A percentile compares a stretch with the other conserved stretches of the same genome.
Evolutionary conservation across 2,797 vertebrate species (phyloP).

Genomic region (Falco berigora): DNA sequence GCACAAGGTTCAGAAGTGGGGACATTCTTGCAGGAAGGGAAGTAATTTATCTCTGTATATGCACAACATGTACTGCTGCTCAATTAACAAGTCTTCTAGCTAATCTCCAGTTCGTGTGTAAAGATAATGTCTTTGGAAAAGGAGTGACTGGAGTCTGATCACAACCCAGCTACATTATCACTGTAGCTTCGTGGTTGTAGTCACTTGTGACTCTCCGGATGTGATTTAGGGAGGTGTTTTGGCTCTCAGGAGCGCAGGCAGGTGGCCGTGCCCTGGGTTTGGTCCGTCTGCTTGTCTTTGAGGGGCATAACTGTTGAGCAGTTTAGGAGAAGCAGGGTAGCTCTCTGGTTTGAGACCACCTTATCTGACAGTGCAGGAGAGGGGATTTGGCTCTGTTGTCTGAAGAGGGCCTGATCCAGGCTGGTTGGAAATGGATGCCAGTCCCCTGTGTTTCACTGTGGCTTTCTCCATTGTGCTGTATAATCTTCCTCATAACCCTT

Average conservation of each 20-base stretch:
- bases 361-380: not conserved
- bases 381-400: not conserved
- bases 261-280: not conserved
- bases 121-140: not conserved
- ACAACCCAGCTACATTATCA: rapidly evolving
- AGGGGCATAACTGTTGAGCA: rapidly evolving
- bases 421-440: not conserved
- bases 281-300: not conserved
- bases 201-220: not conserved
- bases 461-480: not conserved
- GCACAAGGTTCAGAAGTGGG: not conserved
- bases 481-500: not conserved
- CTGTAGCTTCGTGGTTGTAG: rapidly evolving
- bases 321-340: not conserved
- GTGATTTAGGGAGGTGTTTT: not conserved
- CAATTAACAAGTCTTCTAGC: not conserved
- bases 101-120: not conserved
- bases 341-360: not conserved
- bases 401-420: not conserved
- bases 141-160: not conserved
- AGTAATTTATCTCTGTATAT: not conserved
- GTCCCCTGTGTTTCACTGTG: not conserved
- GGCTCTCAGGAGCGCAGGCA: rapidly evolving
- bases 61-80: not conserved
- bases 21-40: not conserved